phyloP scores from a whole-genome alignment of 2,113 vertebrate species.

The Labeo rohita region DNA sequence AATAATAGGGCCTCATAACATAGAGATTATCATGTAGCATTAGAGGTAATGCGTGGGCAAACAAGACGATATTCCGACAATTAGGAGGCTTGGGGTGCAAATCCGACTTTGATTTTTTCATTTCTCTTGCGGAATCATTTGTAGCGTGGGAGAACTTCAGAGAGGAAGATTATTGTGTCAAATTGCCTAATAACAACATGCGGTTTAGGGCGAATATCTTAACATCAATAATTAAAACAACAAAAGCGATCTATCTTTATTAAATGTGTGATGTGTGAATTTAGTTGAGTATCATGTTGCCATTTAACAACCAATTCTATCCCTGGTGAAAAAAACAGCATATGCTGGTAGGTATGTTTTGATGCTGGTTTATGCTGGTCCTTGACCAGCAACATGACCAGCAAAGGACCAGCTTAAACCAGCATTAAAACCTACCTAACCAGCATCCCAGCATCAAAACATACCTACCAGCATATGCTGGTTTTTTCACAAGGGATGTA shows the following conservation, averaged over 20 bases:
- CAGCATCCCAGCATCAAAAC: too few relatives aligned
- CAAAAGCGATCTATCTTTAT: neutral
- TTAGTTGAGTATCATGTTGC: neutral
- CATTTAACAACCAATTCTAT: too few relatives aligned
- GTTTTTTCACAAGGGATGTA: too few relatives aligned
- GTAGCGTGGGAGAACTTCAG: slow-evolving; percentile 9
- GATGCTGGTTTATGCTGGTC: too few relatives aligned
- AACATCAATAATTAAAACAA: slow-evolving; percentile 21
- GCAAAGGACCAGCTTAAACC: too few relatives aligned
- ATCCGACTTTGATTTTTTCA: slow-evolving; percentile 23
- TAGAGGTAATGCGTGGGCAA: slow-evolving; percentile 26
- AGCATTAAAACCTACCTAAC: too few relatives aligned
- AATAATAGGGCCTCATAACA: slow-evolving; percentile 17
- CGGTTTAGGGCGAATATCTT: slow-evolving; percentile 3
- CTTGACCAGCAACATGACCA: too few relatives aligned
- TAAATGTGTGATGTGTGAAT: neutral
- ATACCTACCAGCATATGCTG: too few relatives aligned
- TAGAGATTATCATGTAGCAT: slow-evolving; percentile 26
- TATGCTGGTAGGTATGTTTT: too few relatives aligned
- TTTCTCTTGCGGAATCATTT: slow-evolving; percentile 39
- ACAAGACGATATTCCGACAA: slow-evolving; percentile 14
- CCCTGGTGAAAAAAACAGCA: too few relatives aligned
- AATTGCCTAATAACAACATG: neutral
- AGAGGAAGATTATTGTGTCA: slow-evolving; percentile 24
- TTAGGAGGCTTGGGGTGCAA: slow-evolving; percentile 22